Base-by-base conservation (phyloP, 2,797 vertebrate genomes). In the Okamejei kenojei region DNA sequence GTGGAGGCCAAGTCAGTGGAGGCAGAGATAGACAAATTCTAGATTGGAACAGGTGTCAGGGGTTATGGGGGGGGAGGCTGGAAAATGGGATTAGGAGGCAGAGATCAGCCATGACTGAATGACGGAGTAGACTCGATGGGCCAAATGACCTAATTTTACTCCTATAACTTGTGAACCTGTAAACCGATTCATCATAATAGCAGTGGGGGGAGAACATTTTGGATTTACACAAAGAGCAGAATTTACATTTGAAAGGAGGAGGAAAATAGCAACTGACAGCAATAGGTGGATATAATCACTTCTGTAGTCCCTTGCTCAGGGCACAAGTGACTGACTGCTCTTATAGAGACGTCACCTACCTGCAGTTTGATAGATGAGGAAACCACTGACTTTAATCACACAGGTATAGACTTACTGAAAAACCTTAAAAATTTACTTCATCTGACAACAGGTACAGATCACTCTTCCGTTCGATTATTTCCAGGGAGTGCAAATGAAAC, bases 101-200 rank as follows among this genome's bases (percentile, higher is more conserved):
- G 45, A 54, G 45, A 54, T 54, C 45, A 54, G 45, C 45, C 45
- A 54, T 54, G 45, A 54, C 6, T 54, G 45, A 54, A 6, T 54
- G 45, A 5, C 45, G 45, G 45, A 54, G 45, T 54, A 54, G 45
- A 6, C 45, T 54, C 5, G 45, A 54, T 54, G 0, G 5, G 45
- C 45, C 45, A 0, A 54, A 54, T 54, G 45, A 54, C 45, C 45
- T 54, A 54, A 54, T 54, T 54, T 5, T 54, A 54, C 5, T 54
- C 45, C 4, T 54, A 54, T 54, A 54, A 54, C 45, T 54, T 54
- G 45, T 54, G 45, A 54, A 54, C 45, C 3, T 54, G 45, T 94
- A 95, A 92, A 71, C 93, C 93, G 9, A 93, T 94, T 94, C 94
- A 94, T 93, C 93, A 94, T 93, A 93, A 94, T 94, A 94, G 94